These are phyloP conservation scores for Cacoxenus indagator DNA, from an alignment of 2,888 invertebrate genomes.

Conservation along the genomic window DNA sequence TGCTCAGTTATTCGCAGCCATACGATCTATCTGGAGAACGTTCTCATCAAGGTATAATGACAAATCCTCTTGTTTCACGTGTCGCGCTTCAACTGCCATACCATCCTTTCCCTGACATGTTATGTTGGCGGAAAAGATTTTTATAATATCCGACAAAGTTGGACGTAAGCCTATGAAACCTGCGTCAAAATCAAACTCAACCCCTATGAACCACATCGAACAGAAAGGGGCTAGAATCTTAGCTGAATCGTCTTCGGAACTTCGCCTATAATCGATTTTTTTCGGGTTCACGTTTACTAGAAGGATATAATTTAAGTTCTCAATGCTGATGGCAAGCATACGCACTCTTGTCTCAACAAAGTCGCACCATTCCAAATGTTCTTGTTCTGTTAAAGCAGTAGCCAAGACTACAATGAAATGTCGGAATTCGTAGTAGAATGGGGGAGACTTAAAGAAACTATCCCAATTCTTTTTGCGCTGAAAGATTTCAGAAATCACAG, in stretches of 20 bases:
- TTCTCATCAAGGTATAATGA: too few species aligned
- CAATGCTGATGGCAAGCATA: conserved; percentile 78
- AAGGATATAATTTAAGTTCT: conserved; percentile 87
- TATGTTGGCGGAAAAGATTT: too few species aligned
- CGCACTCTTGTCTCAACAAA: conserved; percentile 86
- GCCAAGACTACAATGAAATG: background rate
- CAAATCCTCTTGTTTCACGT: too few species aligned
- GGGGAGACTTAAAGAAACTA: conserved; percentile 89
- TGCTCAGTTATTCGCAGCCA: too few species aligned
- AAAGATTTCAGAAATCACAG: conserved; percentile 84
- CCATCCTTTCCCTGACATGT: too few species aligned
- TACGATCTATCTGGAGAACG: too few species aligned
- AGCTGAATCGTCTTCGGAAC: background rate
- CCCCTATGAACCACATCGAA: conserved; percentile 96
- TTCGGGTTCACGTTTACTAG: conserved; percentile 94
- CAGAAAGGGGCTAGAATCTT: conserved; percentile 72
- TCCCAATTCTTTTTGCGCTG: conserved; percentile 85
- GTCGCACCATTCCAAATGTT: conserved; percentile 83
- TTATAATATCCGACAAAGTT: too few species aligned
- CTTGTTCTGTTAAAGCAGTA: background rate
- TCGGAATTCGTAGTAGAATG: conserved; percentile 81
- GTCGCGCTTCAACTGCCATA: too few species aligned
- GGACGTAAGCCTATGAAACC: too few species aligned
- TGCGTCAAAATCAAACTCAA: too few species aligned
- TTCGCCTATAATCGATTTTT: conserved; percentile 73